Evolutionary conservation across 2,113 vertebrate species (phyloP).

Genomic region (Phrynosoma blainvillii): DNA sequence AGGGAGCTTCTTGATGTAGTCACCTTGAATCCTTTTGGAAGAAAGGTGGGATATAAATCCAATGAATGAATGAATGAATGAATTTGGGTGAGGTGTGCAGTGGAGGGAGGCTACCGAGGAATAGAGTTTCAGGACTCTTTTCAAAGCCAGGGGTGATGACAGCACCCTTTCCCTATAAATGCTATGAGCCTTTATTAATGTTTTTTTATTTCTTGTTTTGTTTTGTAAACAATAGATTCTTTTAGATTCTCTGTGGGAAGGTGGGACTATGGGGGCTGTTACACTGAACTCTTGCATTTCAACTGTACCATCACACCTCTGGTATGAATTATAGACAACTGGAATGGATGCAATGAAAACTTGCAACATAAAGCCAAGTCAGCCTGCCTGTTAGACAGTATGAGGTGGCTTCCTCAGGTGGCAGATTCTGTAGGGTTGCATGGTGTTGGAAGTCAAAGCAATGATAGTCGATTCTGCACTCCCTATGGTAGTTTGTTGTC

Average conservation of each 20-base stretch:
- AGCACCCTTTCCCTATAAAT: background rate
- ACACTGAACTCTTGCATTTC: background rate
- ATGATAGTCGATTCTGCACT: background rate
- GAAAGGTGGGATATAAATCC: no score
- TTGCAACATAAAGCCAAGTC: background rate
- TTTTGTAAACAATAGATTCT: background rate
- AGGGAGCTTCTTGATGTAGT: background rate
- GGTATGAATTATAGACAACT: background rate
- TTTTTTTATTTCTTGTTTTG: background rate
- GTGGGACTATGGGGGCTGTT: background rate
- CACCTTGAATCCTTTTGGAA: no score
- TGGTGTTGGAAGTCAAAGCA: background rate
- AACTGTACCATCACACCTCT: background rate
- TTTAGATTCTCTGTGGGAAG: background rate
- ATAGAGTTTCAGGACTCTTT: background rate
- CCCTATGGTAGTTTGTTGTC: background rate
- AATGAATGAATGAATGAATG: no score
- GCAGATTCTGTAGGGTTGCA: no score
- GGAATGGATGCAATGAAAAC: background rate
- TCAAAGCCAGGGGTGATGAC: background rate
- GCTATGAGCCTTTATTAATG: background rate
- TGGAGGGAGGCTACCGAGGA: background rate
- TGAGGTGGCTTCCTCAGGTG: no score
- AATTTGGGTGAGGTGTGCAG: background rate
- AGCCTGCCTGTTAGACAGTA: background rate